Evolutionary conservation across 2,888 invertebrate genomes (phyloP), one percentile per base, ranked within the genome.

Genomic region (Scaptodrosophila latifasciaeformis): DNA sequence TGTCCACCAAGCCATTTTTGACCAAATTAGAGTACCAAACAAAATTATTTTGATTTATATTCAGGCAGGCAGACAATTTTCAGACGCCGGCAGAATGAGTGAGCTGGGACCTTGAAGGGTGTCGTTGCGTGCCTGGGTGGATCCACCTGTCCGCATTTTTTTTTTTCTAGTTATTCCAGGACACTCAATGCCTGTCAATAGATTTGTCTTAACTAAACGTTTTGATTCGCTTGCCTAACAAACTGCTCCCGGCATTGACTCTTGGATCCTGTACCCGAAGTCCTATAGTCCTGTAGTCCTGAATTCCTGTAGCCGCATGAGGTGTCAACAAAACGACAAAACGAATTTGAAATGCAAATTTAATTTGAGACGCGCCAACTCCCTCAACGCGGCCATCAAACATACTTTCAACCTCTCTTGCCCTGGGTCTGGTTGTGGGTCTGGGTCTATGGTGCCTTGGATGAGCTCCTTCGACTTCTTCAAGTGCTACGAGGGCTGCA

Each of bases 1-100:
- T n/a, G n/a, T n/a, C n/a, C n/a, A n/a, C n/a, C n/a, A n/a, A n/a
- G n/a, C n/a, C n/a, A n/a, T n/a, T n/a, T n/a, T n/a, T n/a, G n/a
- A 54, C 62, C 70, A 70, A 75, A 78, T 80, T 80, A 74, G 65
- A 60, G 59, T 62, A 65, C 66, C 68, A 71, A 80, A 78, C 69
- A 76, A 81, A 81, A 81, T 76, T 78, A 76, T 81, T 76, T 81
- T 76, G 76, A 79, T 81, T 81, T 79, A 81, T 76, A 76, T 76
- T 70, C 77, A 74, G 45, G 42, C 50, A 66, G 31, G 64, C 27
- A 59, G 65, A 43, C 45, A n/a, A n/a, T n/a, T n/a, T n/a, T n/a
- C n/a, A n/a, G n/a, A n/a, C n/a, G n/a, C n/a, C 17, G 18, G 12
- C 21, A 42, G 44, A 46, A 6, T 27, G 29, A 10, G 30, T 12